Base-by-base conservation (phyloP, 2,797 vertebrate genomes). In the Eutrigla gurnardus region DNA sequence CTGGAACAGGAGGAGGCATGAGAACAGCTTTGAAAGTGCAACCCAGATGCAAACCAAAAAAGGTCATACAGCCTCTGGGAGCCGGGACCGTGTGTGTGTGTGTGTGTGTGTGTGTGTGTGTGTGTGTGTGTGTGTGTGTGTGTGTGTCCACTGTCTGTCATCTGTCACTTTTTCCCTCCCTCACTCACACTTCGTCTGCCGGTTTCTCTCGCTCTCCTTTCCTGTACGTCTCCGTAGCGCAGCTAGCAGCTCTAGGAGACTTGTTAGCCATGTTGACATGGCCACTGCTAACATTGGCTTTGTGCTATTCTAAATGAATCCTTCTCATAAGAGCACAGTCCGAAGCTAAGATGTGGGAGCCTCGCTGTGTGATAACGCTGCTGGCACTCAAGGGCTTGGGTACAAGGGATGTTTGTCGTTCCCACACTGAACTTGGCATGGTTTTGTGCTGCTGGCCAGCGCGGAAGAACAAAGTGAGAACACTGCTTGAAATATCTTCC, bases 341-440 rank as follows among this genome's bases (percentile, higher is more conserved):
- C 60, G 17, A 76, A 65, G 69, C 73, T 70, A 82, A 88, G 86
- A 88, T 76, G 80, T 86, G 88, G 78, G 77, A 86, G 91, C 59
- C 86, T 78, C 63, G 67, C 71, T 78, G 77, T 91, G 88, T 89
- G 89, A 91, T 92, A 91, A 91, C 63, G 37, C 82, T 77, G 72
- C 85, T 87, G 90, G 87, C 88, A 90, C 81, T 77, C 86, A 54
- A 77, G 86, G 73, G 83, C 88, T 87, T 92, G 90, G 86, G 91
- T 93, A 91, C 80, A 79, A 81, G 89, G 82, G 91, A 88, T 93
- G 92, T 94, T 94, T 94, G 92, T 91, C 76, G 84, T 94, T 94
- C 93, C 93, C 92, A 94, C 92, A 94, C 84, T 90, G 78, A 79
- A 89, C 86, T 93, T 94, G 91, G 90, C 91, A 90, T 82, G 68